Conservation (phyloP, 1,140 invertebrate species). For the Carcinoscorpius rotundicauda region DNA sequence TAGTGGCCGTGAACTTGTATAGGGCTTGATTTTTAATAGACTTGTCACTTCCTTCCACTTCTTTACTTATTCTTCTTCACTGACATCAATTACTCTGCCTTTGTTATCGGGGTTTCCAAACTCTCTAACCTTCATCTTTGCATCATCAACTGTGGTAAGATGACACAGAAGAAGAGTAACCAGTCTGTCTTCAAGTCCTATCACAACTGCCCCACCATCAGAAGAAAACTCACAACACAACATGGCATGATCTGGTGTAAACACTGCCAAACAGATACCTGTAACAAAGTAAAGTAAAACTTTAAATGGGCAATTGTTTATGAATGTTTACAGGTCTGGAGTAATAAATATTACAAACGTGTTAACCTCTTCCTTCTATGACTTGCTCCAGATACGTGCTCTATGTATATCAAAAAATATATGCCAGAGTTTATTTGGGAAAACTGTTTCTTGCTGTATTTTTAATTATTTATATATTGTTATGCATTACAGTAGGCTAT, state of each 20-base stretch:
- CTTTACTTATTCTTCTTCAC: conserved; percentile 17
- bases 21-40: too few species aligned
- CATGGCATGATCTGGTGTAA: conserved; percentile 57
- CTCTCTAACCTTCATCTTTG: conserved; percentile 22
- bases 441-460: too few species aligned
- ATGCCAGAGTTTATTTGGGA: too few species aligned
- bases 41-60: too few species aligned
- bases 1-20: too few species aligned
- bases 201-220: conserved; percentile 53
- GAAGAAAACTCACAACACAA: conserved; percentile 59
- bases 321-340: too few species aligned
- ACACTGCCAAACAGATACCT: conserved; percentile 62
- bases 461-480: too few species aligned
- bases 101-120: conserved; percentile 31
- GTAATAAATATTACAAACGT: too few species aligned
- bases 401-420: too few species aligned
- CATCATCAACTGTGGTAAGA: conserved; percentile 19
- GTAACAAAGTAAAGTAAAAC: conserved; percentile 20
- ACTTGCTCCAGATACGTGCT: too few species aligned
- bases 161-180: conserved; percentile 43
- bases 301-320: background rate
- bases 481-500: too few species aligned
- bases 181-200: conserved; percentile 45
- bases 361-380: too few species aligned
- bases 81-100: conserved; percentile 31